Conservation (phyloP, 1,140 invertebrate genomes). For the Drosophila littoralis region DNA sequence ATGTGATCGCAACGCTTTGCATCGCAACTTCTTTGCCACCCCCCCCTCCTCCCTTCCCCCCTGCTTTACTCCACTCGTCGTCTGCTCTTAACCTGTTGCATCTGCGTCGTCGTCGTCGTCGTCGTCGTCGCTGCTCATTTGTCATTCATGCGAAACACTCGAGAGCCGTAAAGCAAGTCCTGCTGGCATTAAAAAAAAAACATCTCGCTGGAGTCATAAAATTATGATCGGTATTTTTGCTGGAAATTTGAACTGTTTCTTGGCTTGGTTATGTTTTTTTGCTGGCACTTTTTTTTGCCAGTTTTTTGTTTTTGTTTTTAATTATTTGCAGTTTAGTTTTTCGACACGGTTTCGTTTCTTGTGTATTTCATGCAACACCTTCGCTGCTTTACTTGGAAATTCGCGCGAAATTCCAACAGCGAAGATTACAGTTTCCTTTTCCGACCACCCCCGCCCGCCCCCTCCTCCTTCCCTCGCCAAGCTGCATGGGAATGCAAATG, state of each 20-base stretch:
- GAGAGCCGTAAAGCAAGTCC: constrained; percentile 48
- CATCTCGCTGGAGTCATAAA: constrained; percentile 63
- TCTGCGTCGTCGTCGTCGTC: constrained; percentile 20
- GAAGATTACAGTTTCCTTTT: constrained; percentile 14
- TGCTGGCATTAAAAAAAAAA: constrained; percentile 20
- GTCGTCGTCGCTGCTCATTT: constrained; percentile 67
- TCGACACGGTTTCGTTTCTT: constrained; percentile 72
- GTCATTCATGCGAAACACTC: constrained; percentile 80
- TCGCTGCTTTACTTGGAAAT: constrained; percentile 52
- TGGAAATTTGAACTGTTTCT: constrained; percentile 72
- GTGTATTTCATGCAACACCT: constrained; percentile 82
- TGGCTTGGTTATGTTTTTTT: constrained; percentile 39
- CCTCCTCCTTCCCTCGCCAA: neutral
- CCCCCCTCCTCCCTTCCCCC: neutral
- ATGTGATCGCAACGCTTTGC: constrained; percentile 69
- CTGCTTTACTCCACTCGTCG: constrained; percentile 3
- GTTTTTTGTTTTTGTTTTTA: constrained; percentile 42
- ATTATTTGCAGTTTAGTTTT: constrained; percentile 74
- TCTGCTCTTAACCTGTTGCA: constrained; percentile 60
- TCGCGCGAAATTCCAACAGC: constrained; percentile 59
- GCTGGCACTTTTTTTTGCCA: constrained; percentile 33
- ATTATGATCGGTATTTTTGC: constrained; percentile 76
- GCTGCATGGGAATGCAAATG: constrained; percentile 22
- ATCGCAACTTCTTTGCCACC: constrained; percentile 36
- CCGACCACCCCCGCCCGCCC: neutral